Base-by-base conservation (phyloP, 2,797 vertebrate genomes). In the Nasua narica region DNA sequence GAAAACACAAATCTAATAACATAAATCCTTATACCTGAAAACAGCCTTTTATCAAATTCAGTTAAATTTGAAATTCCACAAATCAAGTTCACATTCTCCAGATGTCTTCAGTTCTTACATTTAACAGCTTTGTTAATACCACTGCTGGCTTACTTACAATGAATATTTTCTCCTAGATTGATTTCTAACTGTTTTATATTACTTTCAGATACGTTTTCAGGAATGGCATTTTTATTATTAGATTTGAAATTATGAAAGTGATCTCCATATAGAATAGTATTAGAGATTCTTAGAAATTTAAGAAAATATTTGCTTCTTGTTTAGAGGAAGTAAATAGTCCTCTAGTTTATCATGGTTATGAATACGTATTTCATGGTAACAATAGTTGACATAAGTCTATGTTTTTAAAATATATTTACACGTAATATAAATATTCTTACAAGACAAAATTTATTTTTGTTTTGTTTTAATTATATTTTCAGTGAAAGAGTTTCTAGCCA, bases 401-500 rank as follows among this genome's bases (percentile, higher is more conserved):
- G 60, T 94, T 84, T 92, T 69, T 79, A 74, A 97, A 97, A 54
- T 43, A 70, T 86, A 85, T 87, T 84, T 89, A 50, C 32, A 40
- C 79, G 11, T 69, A 95, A 62, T 83, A n/a, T 32, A 97, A 95
- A 40, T 50, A 90, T 96, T 88, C 7, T 98, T 27, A 48, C 7
- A 84, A 95, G 60, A 65, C 77, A 32, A 96, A 4, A 90, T 48
- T 16, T 67, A 14, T 97, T 91, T 85, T 89, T 85, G 1, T 98
- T 69, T 60, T 87, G 37, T 74, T 48, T 11, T 56, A 37, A 74
- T 76, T 98, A 27, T 98, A 50, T 97, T 98, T 99, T 96, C 98
- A 99, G 99, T 99, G 99, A 99, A 99, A 99, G 99, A 99, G 98
- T 99, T 99, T 98, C 99, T 99, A 99, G 99, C 99, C 98, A 99